These are phyloP conservation scores for Cryptocephalus moraei DNA, from an alignment of 2,888 invertebrate genomes.

Conservation along the genomic window DNA sequence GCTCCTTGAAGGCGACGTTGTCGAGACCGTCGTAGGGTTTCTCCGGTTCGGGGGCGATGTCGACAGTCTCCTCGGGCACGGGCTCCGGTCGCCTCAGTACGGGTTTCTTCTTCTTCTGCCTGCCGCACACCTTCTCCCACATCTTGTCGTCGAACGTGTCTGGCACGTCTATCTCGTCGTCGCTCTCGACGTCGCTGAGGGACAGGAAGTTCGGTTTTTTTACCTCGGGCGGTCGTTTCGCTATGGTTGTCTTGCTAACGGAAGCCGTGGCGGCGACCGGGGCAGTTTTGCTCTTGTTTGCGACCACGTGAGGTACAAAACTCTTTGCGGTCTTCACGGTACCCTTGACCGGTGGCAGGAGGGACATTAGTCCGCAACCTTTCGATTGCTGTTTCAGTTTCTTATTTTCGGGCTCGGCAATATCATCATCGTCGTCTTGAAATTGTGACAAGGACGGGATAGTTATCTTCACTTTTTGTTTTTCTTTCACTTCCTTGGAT, in stretches of 20 bases:
- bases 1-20: slow-evolving; percentile 49
- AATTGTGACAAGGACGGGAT: slow-evolving; percentile 28
- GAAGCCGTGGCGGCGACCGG: background rate
- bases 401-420: slow-evolving; percentile 16
- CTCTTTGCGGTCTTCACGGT: slow-evolving; percentile 20
- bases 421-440: slow-evolving; percentile 15
- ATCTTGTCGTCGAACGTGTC: slow-evolving; percentile 37
- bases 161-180: slow-evolving; percentile 31
- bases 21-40: slow-evolving; percentile 41
- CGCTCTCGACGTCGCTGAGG: slow-evolving; percentile 23
- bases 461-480: slow-evolving; percentile 25
- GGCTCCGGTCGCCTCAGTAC: slow-evolving; percentile 38
- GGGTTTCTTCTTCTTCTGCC: slow-evolving; percentile 36
- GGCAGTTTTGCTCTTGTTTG: slow-evolving; percentile 13
- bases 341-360: slow-evolving; percentile 27
- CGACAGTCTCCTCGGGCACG: slow-evolving; percentile 35
- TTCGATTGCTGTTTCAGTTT: slow-evolving; percentile 17
- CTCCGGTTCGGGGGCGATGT: slow-evolving; percentile 39
- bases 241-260: background rate
- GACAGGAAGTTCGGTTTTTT: slow-evolving; percentile 6
- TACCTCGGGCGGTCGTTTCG: background rate
- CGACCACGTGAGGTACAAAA: slow-evolving; percentile 22
- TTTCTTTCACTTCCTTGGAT: slow-evolving; percentile 18
- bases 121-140: slow-evolving; percentile 41
- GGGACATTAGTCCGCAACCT: slow-evolving; percentile 23